Conservation (phyloP, 2,888 invertebrate genomes). For the Pollenia amentaria region DNA sequence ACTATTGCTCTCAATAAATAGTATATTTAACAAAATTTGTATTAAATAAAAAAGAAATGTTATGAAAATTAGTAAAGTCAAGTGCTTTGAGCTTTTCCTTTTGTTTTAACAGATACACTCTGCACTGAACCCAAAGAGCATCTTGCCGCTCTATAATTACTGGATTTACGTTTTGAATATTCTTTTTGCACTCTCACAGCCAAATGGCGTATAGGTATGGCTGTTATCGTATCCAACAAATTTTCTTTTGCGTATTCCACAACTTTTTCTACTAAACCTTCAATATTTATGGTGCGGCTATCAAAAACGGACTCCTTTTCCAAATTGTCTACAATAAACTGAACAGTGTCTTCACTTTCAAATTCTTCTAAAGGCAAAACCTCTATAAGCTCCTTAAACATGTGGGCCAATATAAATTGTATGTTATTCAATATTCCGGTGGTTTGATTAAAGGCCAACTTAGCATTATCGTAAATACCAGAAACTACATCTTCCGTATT, state of each 20-base stretch:
- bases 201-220: constrained; percentile 78
- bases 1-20: constrained; percentile 56
- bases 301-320: constrained; percentile 79
- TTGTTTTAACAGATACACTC: constrained; percentile 71
- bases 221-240: constrained; percentile 81
- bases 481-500: constrained; percentile 80
- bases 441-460: constrained; percentile 76
- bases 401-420: constrained; percentile 79
- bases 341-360: constrained; percentile 77
- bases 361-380: constrained; percentile 82
- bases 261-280: constrained; percentile 78
- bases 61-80: not conserved
- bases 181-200: constrained; percentile 78
- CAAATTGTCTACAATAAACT: constrained; percentile 78
- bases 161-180: constrained; percentile 73
- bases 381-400: constrained; percentile 80
- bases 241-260: constrained; percentile 80
- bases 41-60: not conserved
- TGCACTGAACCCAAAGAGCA: constrained; percentile 70
- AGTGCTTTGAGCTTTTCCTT: constrained; percentile 37
- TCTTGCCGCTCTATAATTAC: constrained; percentile 18
- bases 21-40: constrained; percentile 3
- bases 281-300: constrained; percentile 80
- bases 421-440: constrained; percentile 78
- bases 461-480: constrained; percentile 80